Evolutionary conservation across 2,797 vertebrate genomes (phyloP).

Genomic region (Ammospiza maritima): DNA sequence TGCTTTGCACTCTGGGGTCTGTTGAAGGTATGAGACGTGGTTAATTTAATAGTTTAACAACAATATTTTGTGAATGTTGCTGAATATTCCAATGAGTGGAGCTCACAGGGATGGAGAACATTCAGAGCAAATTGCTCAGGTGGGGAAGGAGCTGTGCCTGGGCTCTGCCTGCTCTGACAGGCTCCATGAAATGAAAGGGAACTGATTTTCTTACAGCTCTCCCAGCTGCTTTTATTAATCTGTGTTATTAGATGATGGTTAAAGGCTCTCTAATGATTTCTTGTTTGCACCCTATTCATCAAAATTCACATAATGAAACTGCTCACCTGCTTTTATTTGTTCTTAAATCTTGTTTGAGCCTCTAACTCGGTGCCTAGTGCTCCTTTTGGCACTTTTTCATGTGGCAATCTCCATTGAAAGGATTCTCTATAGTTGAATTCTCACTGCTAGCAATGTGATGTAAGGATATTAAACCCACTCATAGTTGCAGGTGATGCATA

Average conservation of each 20-base stretch:
- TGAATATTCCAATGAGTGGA: background rate
- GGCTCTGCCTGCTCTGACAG: background rate
- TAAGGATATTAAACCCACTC: background rate
- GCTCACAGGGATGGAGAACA: background rate
- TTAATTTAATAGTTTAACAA: background rate
- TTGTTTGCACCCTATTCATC: conserved; percentile 59
- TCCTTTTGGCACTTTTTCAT: background rate
- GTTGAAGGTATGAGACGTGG: background rate
- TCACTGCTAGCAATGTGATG: conserved; percentile 2
- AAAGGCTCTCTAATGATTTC: conserved; percentile 48
- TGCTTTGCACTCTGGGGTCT: background rate
- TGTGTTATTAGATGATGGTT: conserved; percentile 1
- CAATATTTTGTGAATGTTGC: background rate
- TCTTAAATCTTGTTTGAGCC: conserved; percentile 48
- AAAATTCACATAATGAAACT: conserved; percentile 35
- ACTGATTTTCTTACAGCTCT: background rate
- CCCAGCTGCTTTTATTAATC: conserved; percentile 49
- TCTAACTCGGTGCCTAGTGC: background rate
- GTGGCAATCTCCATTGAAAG: background rate
- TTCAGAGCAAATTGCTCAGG: background rate
- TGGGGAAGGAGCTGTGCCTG: conserved; percentile 5
- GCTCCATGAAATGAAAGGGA: conserved; percentile 13
- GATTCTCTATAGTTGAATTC: conserved; percentile 16
- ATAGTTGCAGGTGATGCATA: background rate
- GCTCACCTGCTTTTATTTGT: conserved; percentile 39